Evolutionary conservation across 2,888 invertebrate genomes (phyloP), one percentile per base, ranked within the genome.

Genomic region (Ptychoptera albimana): DNA sequence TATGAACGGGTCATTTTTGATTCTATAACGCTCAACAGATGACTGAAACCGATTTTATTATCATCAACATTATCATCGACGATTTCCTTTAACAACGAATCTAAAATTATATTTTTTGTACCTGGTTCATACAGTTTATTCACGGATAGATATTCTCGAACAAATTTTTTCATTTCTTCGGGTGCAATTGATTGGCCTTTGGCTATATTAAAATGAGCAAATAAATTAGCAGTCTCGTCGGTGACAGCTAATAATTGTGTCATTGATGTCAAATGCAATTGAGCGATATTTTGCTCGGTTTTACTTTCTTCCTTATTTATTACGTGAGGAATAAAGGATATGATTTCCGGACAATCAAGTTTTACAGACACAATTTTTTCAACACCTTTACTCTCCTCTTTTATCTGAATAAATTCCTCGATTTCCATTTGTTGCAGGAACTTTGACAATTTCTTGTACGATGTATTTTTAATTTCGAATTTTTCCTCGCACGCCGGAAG

Each of bases 381-480:
- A 36, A 92, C 84, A 23, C 92, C 92, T 60, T 82, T 83, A 34
- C 78, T 77, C 48, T 77, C 60, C 61, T 79, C 78, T 40, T 73
- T 73, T 34, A 78, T 69, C 37, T 72, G 70, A 16, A 81, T 60
- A 47, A 79, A 64, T 11, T 77, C 76, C 58, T 79, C 74, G 58
- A 73, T 67, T 52, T 75, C 71, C 84, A 91, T 86, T 49, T 74
- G 74, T 47, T 77, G 79, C 29, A 94, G 66, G 59, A 93, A 93
- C 48, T 82, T 81, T 11, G 86, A 79, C 44, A 93, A 66, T 66
- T 93, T 94, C 68, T 92, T 93, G 57, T 78, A 86, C 10, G 78
- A 78, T 0, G 89, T 83, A 60, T 89, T 91, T 60, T 92, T 93
- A 0, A 94, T 72, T 58, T 94, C 91, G 34, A 93, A 61, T 10